These are phyloP conservation scores for Schlechtendalia chinensis DNA, from an alignment of 1,140 invertebrate genomes.

Conservation along the genomic window DNA sequence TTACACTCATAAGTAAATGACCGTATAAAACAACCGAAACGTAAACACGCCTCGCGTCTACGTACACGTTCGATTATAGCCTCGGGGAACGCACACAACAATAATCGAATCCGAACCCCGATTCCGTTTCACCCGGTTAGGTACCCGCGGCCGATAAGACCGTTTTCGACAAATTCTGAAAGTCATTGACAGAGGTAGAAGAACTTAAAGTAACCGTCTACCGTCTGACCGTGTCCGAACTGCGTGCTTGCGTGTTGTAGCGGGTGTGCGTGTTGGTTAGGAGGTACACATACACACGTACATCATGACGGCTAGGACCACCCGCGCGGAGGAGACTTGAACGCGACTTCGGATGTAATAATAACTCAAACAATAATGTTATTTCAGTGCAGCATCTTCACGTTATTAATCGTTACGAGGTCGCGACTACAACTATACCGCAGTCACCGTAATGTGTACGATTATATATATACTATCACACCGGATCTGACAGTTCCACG, in stretches of 20 bases:
- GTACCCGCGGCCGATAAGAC: conserved; percentile 12
- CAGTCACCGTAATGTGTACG: background rate
- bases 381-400: conserved; percentile 13
- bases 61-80: background rate
- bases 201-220: conserved; percentile 40
- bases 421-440: background rate
- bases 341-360: conserved; percentile 46
- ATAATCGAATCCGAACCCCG: background rate
- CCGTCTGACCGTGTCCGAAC: background rate
- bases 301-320: conserved; percentile 15
- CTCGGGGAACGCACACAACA: too few relatives aligned
- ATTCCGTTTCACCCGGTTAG: conserved; percentile 3
- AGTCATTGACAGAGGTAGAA: conserved; percentile 29
- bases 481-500: too few relatives aligned
- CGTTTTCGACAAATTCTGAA: conserved; percentile 8
- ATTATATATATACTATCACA: too few relatives aligned
- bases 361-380: conserved; percentile 44
- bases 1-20: conserved; percentile 13
- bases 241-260: too few relatives aligned
- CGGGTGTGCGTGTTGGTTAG: background rate
- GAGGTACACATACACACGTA: background rate
- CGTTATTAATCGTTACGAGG: conserved; percentile 28
- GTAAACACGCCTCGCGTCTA: background rate
- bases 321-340: conserved; percentile 45
- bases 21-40: background rate